These are phyloP conservation scores for Drosophila setifemur DNA, from an alignment of 1,140 invertebrate genomes.

Conservation along the genomic window DNA sequence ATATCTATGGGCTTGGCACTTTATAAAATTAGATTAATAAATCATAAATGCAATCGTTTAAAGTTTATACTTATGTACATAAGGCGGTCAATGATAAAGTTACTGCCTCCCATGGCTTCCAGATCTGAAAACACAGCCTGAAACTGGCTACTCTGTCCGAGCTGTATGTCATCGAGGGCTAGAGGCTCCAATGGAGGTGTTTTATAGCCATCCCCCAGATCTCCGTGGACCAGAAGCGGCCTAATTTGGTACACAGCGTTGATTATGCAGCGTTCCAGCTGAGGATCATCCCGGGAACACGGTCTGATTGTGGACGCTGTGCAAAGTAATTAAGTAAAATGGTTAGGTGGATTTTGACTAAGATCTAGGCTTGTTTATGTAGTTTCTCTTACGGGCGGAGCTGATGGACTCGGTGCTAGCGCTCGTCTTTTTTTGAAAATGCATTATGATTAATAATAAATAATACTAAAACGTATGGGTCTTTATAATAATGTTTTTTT, in stretches of 20 bases:
- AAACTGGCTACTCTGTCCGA: conserved; percentile 67
- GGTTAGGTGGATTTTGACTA: neutral
- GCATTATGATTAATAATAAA: too few relatives aligned
- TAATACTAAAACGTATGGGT: too few relatives aligned
- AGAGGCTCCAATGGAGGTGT: conserved; percentile 75
- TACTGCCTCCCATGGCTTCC: conserved; percentile 69
- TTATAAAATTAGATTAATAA: neutral
- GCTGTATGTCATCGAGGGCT: conserved; percentile 71
- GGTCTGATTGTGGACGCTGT: conserved; percentile 83
- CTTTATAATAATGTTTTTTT: too few relatives aligned
- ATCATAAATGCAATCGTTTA: neutral
- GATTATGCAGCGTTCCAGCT: conserved; percentile 83
- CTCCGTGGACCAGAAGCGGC: conserved; percentile 83
- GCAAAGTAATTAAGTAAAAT: neutral
- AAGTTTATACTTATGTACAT: conserved; percentile 40
- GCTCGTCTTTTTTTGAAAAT: too few relatives aligned
- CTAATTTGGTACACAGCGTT: conserved; percentile 83
- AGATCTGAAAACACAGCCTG: conserved; percentile 69
- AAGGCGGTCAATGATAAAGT: conserved; percentile 76
- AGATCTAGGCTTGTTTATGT: too few relatives aligned
- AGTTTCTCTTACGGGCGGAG: too few relatives aligned
- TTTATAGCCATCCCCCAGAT: conserved; percentile 73
- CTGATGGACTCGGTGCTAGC: too few relatives aligned
- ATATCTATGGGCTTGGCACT: conserved; percentile 72
- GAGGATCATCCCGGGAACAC: conserved; percentile 82